Evolutionary conservation across 2,888 invertebrate species (phyloP).

Genomic region (Tubulanus polymorphus): DNA sequence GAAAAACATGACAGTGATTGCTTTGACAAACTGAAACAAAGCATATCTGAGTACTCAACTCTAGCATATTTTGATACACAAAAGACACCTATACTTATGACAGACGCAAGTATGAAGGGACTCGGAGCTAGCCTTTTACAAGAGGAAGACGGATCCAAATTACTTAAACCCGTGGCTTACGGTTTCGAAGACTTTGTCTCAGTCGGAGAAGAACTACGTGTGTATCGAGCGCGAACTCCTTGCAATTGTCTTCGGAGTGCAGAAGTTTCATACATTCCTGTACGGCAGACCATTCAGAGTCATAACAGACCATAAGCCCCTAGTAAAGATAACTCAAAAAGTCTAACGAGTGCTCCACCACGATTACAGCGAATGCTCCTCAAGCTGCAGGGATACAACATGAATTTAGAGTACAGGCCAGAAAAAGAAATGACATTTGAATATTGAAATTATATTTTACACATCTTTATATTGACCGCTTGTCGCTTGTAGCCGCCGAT

Average conservation of each 20-base stretch:
- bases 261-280: conserved; percentile 15
- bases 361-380: conserved; percentile 18
- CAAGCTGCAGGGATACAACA: conserved; percentile 17
- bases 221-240: conserved; percentile 20
- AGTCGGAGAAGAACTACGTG: conserved; percentile 12
- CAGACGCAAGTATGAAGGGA: conserved; percentile 11
- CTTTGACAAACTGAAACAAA: conserved; percentile 8
- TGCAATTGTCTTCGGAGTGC: conserved; percentile 18
- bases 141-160: conserved; percentile 3
- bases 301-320: conserved; percentile 15
- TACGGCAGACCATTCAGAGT: conserved; percentile 12
- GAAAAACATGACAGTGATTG: conserved; percentile 8
- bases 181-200: conserved; percentile 14
- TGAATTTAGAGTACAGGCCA: conserved; percentile 12
- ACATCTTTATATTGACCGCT: too few species aligned
- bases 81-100: conserved; percentile 4
- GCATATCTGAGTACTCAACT: not conserved
- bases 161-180: conserved; percentile 16
- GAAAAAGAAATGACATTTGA: conserved; percentile 16
- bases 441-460: too few species aligned
- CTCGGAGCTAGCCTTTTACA: conserved; percentile 18
- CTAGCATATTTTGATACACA: conserved; percentile 14
- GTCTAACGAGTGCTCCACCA: conserved; percentile 14
- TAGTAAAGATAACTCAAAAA: conserved; percentile 16
- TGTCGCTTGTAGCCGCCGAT: too few species aligned